These are phyloP conservation scores for Drosophila ananassae DNA, from an alignment of 1,140 invertebrate species.

Conservation along the genomic window DNA sequence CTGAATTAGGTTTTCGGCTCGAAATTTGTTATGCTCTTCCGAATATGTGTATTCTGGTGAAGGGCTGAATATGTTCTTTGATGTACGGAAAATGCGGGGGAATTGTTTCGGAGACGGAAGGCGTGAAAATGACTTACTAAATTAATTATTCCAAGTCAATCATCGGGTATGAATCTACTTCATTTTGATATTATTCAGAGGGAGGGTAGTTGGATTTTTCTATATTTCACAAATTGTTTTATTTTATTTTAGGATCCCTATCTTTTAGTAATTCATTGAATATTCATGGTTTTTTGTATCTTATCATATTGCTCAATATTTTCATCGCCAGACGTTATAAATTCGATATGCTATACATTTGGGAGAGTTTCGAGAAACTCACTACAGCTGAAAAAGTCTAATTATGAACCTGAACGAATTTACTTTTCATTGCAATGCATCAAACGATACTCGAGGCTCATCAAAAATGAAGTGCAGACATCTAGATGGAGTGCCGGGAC, in stretches of 20 bases:
- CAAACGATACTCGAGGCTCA: slow-evolving; percentile 42
- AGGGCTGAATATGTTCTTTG: slow-evolving; percentile 36
- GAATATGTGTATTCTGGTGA: slow-evolving; percentile 28
- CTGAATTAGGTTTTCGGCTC: slow-evolving; percentile 42
- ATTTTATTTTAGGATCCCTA: neutral
- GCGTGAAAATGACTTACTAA: slow-evolving; percentile 42
- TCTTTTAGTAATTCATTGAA: neutral
- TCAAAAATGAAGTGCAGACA: slow-evolving; percentile 48
- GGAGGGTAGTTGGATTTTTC: no score
- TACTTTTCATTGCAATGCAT: slow-evolving; percentile 67
- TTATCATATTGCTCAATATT: neutral
- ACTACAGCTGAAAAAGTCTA: neutral
- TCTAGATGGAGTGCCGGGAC: slow-evolving; percentile 20
- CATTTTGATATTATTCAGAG: no score
- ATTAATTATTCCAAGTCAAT: slow-evolving; percentile 41
- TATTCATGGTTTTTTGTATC: neutral
- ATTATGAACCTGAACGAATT: slow-evolving; percentile 43
- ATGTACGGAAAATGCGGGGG: slow-evolving; percentile 27
- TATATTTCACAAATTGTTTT: no score
- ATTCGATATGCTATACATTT: slow-evolving; percentile 26
- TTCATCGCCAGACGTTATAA: slow-evolving; percentile 5
- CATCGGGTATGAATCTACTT: slow-evolving; percentile 10
- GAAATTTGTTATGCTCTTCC: slow-evolving; percentile 63
- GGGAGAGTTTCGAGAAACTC: slow-evolving; percentile 6
- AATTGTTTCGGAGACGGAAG: slow-evolving; percentile 1